phyloP scores from a whole-genome alignment of 2,113 vertebrate species.

The Dryoscopus gambensis region DNA sequence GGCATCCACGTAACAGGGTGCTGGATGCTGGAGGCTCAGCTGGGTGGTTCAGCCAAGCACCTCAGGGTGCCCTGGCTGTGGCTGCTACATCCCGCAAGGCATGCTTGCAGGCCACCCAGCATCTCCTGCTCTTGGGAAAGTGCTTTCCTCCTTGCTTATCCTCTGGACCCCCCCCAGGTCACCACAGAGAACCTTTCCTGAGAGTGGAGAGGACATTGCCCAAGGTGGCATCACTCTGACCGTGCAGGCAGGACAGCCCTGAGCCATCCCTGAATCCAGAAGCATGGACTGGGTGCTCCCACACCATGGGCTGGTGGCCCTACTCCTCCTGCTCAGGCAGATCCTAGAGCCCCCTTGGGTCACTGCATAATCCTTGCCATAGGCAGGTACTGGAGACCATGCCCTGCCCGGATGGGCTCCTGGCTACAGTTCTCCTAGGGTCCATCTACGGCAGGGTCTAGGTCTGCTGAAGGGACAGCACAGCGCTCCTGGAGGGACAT shows the following conservation, averaged over 20 bases:
- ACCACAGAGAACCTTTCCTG: background rate
- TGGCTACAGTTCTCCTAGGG: background rate
- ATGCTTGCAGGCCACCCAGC: rapidly evolving
- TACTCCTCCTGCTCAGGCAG: background rate
- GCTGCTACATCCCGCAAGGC: background rate
- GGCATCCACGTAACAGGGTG: background rate
- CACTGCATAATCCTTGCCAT: background rate
- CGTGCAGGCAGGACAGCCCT: background rate
- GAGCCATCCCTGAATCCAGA: background rate
- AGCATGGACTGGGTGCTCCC: background rate
- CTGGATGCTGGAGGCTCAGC: background rate
- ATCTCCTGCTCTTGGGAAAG: background rate
- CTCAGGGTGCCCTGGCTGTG: background rate
- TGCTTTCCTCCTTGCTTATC: background rate
- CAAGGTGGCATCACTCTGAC: background rate
- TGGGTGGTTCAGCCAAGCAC: background rate
- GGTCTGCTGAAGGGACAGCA: background rate
- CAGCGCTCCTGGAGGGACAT: background rate
- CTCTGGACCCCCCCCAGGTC: background rate
- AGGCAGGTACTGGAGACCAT: background rate
- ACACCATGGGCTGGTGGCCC: background rate
- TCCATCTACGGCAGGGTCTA: background rate
- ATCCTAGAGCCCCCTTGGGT: background rate
- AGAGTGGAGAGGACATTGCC: background rate
- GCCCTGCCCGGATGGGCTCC: background rate